Conservation (phyloP, 1,140 invertebrate genomes). For the Dendroctonus valens region DNA sequence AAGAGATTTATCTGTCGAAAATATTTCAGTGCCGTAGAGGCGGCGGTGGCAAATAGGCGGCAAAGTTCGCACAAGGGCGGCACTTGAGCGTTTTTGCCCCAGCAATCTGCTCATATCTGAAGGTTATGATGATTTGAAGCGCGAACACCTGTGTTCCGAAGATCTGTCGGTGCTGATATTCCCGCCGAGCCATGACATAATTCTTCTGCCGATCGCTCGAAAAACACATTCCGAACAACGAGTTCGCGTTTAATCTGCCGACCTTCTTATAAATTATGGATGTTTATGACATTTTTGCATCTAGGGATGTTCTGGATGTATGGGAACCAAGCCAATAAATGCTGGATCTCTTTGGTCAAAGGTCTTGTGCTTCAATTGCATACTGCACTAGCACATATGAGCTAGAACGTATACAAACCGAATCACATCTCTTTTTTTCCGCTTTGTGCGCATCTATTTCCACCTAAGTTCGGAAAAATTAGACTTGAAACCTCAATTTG, state of each 20-base stretch:
- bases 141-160: constrained; percentile 37
- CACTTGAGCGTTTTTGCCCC: constrained; percentile 20
- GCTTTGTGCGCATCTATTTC: too few relatives aligned
- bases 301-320: not conserved
- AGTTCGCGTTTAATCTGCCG: constrained; percentile 28
- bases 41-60: constrained; percentile 22
- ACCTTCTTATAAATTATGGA: constrained; percentile 24
- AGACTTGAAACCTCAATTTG: too few relatives aligned
- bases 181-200: constrained; percentile 41
- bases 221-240: constrained; percentile 46
- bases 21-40: constrained; percentile 12
- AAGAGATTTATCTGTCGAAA: constrained; percentile 16
- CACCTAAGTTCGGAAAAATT: too few relatives aligned
- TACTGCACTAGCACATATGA: too few relatives aligned
- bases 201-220: constrained; percentile 44
- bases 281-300: constrained; percentile 19
- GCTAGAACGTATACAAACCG: too few relatives aligned
- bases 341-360: not conserved
- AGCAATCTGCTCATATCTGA: constrained; percentile 33
- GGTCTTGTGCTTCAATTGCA: too few relatives aligned
- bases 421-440: too few relatives aligned
- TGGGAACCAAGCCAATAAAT: not conserved
- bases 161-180: constrained; percentile 41
- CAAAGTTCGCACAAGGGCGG: constrained; percentile 26
- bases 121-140: constrained; percentile 39